Evolutionary conservation across 1,140 invertebrate genomes (phyloP).

Genomic region (Temnothorax nylanderi): DNA sequence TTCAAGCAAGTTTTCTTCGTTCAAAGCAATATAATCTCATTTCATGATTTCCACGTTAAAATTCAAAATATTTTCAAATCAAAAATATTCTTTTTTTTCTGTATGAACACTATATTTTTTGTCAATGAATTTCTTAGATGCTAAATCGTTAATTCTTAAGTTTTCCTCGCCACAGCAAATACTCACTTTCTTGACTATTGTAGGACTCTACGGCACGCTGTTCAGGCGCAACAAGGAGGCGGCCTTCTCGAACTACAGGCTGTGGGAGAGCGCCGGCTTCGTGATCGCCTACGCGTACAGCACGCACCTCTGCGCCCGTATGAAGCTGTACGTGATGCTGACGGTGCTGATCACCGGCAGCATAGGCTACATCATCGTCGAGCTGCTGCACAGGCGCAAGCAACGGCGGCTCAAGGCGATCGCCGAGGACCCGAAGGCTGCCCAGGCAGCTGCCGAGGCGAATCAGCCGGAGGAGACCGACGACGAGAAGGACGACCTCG

Average conservation of each 20-base stretch:
- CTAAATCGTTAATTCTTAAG: neutral
- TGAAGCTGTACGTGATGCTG: constrained; percentile 96
- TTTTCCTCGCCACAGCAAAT: neutral
- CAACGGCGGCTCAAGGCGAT: constrained; percentile 88
- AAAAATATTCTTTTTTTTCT: no score
- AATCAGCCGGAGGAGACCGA: constrained; percentile 90
- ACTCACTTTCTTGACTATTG: constrained; percentile 61
- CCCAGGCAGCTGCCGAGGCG: constrained; percentile 84
- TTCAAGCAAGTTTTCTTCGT: no score
- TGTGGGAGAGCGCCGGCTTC: constrained; percentile 97
- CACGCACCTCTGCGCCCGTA: constrained; percentile 94
- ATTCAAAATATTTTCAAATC: no score
- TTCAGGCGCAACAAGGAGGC: constrained; percentile 97
- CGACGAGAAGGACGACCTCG: constrained; percentile 93
- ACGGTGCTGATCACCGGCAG: constrained; percentile 92
- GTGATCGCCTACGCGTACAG: constrained; percentile 96
- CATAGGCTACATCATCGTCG: constrained; percentile 93
- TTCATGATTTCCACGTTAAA: no score
- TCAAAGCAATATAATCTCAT: no score
- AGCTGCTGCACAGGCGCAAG: constrained; percentile 93
- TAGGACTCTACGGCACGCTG: constrained; percentile 96
- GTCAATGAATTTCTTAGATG: neutral
- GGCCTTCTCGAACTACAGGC: constrained; percentile 97
- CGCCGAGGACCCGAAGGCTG: constrained; percentile 89
- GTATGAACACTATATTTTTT: neutral